Evolutionary conservation across 2,113 vertebrate genomes (phyloP).

Genomic region (Oenanthe oenanthe): DNA sequence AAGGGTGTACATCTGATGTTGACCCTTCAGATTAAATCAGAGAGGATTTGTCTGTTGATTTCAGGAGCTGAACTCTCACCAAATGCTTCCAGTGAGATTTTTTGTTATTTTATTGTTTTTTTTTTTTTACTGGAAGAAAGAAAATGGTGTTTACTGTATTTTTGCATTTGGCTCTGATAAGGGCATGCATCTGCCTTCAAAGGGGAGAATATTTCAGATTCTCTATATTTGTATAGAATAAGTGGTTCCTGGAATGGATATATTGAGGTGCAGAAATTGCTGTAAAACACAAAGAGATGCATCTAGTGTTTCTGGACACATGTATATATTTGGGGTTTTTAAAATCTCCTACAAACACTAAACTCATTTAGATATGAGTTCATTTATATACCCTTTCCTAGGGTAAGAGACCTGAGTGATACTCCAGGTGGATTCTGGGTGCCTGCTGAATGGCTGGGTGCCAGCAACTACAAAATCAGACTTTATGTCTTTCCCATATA

Average conservation of each 20-base stretch:
- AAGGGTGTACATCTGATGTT: not conserved
- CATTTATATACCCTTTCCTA: not conserved
- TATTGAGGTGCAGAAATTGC: not conserved
- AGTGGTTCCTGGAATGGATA: not conserved
- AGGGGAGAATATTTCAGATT: not conserved
- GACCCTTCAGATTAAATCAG: not conserved
- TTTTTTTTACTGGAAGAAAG: not conserved
- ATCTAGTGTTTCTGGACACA: not conserved
- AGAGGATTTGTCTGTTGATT: not conserved
- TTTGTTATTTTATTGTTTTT: not conserved
- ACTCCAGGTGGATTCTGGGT: not conserved
- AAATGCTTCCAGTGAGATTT: not conserved
- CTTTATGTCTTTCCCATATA: not conserved
- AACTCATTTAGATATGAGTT: not conserved
- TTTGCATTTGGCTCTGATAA: not conserved
- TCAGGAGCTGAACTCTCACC: not conserved
- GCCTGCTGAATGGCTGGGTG: not conserved
- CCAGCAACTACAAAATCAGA: not conserved
- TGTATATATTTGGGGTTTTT: accelerated
- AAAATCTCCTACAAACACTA: not conserved
- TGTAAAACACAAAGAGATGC: not conserved
- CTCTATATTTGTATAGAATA: not conserved
- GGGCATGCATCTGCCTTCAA: not conserved
- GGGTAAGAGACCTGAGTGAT: not conserved
- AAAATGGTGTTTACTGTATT: not conserved